Percentiles rank a stretch among this genome's conserved stretches.
Conservation (phyloP, 92 coral and sea anemone genomes). For the Paramuricea clavata region DNA sequence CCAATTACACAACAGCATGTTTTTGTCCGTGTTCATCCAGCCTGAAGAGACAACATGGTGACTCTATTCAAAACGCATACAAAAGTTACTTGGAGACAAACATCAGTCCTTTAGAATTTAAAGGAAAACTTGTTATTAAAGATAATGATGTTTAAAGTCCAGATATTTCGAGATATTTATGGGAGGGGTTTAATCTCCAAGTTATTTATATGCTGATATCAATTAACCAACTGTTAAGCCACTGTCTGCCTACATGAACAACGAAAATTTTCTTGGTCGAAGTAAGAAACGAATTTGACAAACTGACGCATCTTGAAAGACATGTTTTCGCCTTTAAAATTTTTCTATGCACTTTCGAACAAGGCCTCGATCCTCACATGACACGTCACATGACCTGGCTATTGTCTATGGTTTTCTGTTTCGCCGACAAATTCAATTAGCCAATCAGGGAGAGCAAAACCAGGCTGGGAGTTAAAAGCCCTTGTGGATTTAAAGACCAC, state of each 20-base stretch:
- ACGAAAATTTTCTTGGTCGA: neutral
- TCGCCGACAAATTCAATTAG: neutral
- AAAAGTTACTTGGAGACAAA: neutral
- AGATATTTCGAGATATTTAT: neutral
- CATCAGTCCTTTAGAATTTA: neutral
- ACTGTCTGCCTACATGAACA: too few species aligned
- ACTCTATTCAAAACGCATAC: neutral
- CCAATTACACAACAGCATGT: neutral
- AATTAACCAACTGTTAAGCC: too few species aligned
- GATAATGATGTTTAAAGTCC: neutral
- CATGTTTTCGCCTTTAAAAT: too few species aligned
- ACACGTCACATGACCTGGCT: too few species aligned
- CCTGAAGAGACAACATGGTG: constrained; percentile 23
- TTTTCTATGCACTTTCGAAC: too few species aligned
- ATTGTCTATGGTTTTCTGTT: neutral
- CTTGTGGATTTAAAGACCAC: neutral
- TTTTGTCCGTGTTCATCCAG: constrained; percentile 15
- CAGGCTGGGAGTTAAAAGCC: neutral
- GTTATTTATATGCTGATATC: too few species aligned
- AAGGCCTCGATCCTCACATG: too few species aligned
- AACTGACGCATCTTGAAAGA: too few species aligned
- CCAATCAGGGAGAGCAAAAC: neutral
- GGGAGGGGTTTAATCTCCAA: neutral
- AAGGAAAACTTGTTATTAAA: neutral
- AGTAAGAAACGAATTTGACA: too few species aligned